Percentiles rank a stretch among this genome's conserved stretches.
Evolutionary conservation across 2,888 invertebrate genomes (phyloP).

Genomic region (Sphaerophoria rueppellii): DNA sequence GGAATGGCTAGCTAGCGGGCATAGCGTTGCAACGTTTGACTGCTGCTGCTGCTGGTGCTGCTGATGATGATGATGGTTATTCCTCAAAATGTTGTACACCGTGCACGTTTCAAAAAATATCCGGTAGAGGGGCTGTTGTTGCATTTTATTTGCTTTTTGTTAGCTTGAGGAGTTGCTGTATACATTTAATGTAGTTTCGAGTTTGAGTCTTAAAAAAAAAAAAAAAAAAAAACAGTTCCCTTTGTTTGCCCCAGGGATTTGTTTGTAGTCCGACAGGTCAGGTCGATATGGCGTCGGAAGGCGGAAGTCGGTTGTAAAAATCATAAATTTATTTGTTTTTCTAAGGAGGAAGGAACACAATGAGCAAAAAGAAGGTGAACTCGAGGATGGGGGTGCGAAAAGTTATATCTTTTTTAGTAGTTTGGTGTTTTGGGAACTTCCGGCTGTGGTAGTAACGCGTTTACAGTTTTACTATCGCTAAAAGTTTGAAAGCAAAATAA

Average conservation of each 20-base stretch:
- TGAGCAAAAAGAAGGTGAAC: not conserved
- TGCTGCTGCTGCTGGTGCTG: conserved; percentile 41
- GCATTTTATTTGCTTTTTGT: conserved; percentile 63
- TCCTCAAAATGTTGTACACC: conserved; percentile 70
- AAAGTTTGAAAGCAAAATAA: conserved; percentile 15
- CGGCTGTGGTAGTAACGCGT: conserved; percentile 58
- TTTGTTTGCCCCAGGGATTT: not conserved
- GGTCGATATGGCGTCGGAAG: not conserved
- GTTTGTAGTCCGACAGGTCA: conserved; percentile 10
- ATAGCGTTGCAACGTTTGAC: conserved; percentile 35
- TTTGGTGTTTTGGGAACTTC: conserved; percentile 43
- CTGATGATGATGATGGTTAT: conserved; percentile 59
- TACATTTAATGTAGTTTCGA: conserved; percentile 60
- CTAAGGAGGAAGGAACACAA: conserved; percentile 17
- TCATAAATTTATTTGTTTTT: conserved; percentile 57
- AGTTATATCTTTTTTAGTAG: conserved; percentile 46
- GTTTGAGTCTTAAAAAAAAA: conserved; percentile 47
- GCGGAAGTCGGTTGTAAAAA: conserved; percentile 50
- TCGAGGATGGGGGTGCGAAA: not conserved
- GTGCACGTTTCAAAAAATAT: conserved; percentile 58
- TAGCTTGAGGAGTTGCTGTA: conserved; percentile 59
- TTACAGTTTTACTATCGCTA: conserved; percentile 39
- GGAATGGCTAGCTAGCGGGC: conserved; percentile 70
- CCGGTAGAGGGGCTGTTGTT: conserved; percentile 13
- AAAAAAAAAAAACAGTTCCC: conserved; percentile 29